These are phyloP conservation scores for Prionailurus bengalensis DNA, from an alignment of 2,113 vertebrate species.

Conservation along the genomic window DNA sequence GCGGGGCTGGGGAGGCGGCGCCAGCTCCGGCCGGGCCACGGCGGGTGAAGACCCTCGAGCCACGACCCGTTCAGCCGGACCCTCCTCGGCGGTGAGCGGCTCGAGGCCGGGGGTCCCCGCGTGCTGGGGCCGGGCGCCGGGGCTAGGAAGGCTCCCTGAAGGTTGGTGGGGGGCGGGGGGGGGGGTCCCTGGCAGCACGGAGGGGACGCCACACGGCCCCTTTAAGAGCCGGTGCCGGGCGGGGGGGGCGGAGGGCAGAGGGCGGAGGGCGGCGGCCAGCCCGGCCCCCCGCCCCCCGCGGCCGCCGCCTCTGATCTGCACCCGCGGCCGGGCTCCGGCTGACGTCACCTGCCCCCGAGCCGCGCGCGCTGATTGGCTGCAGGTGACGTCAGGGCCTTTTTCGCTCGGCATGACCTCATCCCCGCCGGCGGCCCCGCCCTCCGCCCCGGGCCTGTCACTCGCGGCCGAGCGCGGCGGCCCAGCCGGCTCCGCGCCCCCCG, in stretches of 20 bases:
- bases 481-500: conserved; percentile 67
- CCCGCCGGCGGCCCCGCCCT: conserved; percentile 78
- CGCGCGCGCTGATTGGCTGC: conserved; percentile 92
- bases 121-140: not conserved
- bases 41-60: not conserved
- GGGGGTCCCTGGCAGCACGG: not conserved
- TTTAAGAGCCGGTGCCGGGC: conserved; percentile 67
- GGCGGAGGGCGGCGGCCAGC: conserved; percentile 39
- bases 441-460: conserved; percentile 80
- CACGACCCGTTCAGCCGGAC: accelerated
- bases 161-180: not conserved
- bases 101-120: too few relatives aligned
- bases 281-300: conserved; percentile 21
- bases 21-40: not conserved
- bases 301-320: conserved; percentile 64
- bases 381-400: conserved; percentile 93
- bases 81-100: too few relatives aligned
- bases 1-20: not conserved
- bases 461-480: conserved; percentile 59
- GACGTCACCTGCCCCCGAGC: conserved; percentile 92
- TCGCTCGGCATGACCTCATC: conserved; percentile 94
- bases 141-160: conserved; percentile 49
- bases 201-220: not conserved
- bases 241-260: not conserved
- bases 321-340: conserved; percentile 73